Base-by-base conservation (phyloP, 2,888 invertebrate species). In the Barypeithes pellucidus region DNA sequence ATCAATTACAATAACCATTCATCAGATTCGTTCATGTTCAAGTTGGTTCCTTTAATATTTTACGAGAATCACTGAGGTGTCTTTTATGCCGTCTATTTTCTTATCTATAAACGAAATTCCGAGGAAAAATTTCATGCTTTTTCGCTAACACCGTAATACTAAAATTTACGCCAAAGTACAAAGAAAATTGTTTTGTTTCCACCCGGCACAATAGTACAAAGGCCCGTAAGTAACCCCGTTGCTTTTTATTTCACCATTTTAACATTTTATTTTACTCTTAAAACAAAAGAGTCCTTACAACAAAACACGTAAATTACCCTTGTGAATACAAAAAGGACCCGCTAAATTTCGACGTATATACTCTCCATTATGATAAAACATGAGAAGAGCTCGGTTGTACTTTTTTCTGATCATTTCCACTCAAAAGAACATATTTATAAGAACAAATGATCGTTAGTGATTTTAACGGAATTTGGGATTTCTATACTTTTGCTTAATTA, bases 251-350 rank as follows among this genome's bases (percentile, higher is more conserved):
- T 29, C 61, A 33, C 41, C 60, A 54, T 67, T 65, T 33, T 41
- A 54, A 39, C 47, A 36, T 72, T 72, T 72, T 72, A 67, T 72
- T 72, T 67, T 67, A 52, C 57, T 60, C 67, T 47, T 72, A 72
- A 72, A 72, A 72, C 67, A 72, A 72, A 67, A 61, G 72, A 52
- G 67, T 45, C 29, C 61, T 67, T 59, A 41, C 65, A 71, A 72
- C 72, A 67, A 72, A 67, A 72, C 72, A 67, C 66, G 60, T 72
- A 72, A 72, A 72, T 72, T 72, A 72, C 39, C 67, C 57, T 45
- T 59, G 61, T 61, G 68, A 68, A 68, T 61, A 68, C 61, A 61
- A 68, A 68, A 68, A 50, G 68, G 68, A 39, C 68, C 61, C 29
- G 50, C 41, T 39, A 39, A 68, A 68, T 61, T 43, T 59, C 24